phyloP scores from a whole-genome alignment of 2,888 invertebrate species.

The Branchipolynoe longqiensis region DNA sequence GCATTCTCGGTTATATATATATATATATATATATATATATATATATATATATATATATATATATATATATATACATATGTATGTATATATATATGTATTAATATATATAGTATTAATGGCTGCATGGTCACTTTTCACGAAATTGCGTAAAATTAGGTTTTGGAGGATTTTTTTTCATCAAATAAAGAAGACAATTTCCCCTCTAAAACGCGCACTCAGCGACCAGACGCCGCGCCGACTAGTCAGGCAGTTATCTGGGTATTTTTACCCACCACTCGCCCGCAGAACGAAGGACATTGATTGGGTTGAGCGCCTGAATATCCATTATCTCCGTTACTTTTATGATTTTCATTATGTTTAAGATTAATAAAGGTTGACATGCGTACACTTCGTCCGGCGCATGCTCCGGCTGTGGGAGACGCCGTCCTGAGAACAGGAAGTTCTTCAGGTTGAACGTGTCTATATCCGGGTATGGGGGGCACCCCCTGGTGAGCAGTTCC shows the following conservation, averaged over 20 bases:
- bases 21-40: no score
- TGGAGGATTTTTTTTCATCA: no score
- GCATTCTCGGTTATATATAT: no score
- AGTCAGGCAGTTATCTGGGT: no score
- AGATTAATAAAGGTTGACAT: not conserved
- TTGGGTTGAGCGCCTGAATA: not conserved
- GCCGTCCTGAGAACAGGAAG: conserved; percentile 77
- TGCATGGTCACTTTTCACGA: no score
- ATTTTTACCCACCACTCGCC: not conserved
- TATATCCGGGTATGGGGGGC: conserved; percentile 80
- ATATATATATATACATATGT: not conserved
- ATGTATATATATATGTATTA: no score
- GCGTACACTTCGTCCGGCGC: conserved; percentile 72
- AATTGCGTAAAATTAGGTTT: no score
- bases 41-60: no score
- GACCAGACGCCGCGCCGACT: no score
- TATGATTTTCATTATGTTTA: not conserved
- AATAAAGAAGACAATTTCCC: no score
- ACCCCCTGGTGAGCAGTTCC: conserved; percentile 81
- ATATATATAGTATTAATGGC: no score
- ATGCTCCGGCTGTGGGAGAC: conserved; percentile 78
- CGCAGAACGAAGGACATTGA: not conserved
- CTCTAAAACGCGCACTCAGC: no score
- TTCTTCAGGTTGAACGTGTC: conserved; percentile 76
- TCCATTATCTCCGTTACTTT: not conserved